Conservation (phyloP, 1,140 invertebrate genomes). For the Brachionus rubens region DNA sequence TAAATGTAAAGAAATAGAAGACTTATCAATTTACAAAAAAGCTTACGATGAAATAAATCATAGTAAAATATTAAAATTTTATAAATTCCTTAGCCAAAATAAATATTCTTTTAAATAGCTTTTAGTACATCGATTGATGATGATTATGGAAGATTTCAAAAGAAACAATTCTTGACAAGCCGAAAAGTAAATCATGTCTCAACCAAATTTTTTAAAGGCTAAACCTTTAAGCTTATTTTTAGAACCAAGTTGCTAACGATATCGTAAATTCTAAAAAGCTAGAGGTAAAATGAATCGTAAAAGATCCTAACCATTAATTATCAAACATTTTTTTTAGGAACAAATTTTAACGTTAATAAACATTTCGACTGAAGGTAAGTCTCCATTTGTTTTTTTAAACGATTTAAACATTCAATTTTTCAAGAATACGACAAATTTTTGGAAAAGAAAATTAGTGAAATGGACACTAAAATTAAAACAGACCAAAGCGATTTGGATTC, state of each 20-base stretch:
- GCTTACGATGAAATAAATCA: conserved; percentile 42
- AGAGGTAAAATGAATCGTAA: neutral
- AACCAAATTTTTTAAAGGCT: too few relatives aligned
- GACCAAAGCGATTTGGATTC: neutral
- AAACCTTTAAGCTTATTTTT: neutral
- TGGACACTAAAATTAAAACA: conserved; percentile 6
- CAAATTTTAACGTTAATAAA: conserved; percentile 40
- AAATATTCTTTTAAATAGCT: neutral
- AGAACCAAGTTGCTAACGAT: conserved; percentile 32
- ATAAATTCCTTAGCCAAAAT: neutral
- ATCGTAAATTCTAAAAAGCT: conserved; percentile 39
- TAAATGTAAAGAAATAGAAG: conserved; percentile 10
- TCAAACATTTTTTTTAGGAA: neutral
- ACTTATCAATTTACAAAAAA: conserved; percentile 37
- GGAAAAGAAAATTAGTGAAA: neutral
- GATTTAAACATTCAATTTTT: neutral
- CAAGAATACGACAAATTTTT: conserved; percentile 32
- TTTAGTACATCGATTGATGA: conserved; percentile 3
- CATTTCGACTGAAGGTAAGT: conserved; percentile 31
- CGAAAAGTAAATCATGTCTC: conserved; percentile 28
- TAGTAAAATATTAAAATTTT: neutral
- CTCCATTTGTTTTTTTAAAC: neutral
- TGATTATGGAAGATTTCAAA: conserved; percentile 39
- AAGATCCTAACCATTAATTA: neutral
- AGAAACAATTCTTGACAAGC: conserved; percentile 25